Evolutionary conservation across 1,140 invertebrate genomes (phyloP).

Genomic region (Sesamia nonagrioides): DNA sequence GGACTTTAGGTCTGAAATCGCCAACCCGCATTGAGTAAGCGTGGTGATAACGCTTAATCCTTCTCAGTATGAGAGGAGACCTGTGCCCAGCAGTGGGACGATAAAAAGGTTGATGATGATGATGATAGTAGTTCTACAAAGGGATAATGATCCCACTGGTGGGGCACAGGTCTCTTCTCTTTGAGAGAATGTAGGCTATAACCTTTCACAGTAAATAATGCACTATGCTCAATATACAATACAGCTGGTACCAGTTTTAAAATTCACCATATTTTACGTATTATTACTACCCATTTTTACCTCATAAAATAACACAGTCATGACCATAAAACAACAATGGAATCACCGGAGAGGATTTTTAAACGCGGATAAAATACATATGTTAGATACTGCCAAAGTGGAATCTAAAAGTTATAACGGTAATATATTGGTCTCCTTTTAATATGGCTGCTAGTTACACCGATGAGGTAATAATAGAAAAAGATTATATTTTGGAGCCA

Average conservation of each 20-base stretch:
- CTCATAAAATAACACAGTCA: neutral
- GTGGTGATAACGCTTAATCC: no score
- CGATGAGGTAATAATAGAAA: slow-evolving; percentile 1
- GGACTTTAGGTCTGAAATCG: no score
- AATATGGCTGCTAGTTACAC: slow-evolving; percentile 42
- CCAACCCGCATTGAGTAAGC: no score
- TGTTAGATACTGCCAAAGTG: slow-evolving; percentile 42
- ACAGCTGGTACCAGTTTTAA: neutral
- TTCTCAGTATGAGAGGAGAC: no score
- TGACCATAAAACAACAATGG: slow-evolving; percentile 22
- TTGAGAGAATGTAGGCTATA: no score
- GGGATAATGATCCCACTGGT: no score
- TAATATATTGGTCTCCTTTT: slow-evolving; percentile 52
- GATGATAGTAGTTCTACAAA: no score
- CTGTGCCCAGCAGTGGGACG: no score
- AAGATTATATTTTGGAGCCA: neutral
- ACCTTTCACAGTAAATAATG: neutral
- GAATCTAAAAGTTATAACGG: slow-evolving; percentile 43
- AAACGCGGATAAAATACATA: slow-evolving; percentile 38
- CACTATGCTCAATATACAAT: neutral
- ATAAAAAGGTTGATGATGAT: no score
- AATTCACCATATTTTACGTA: neutral
- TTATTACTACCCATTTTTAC: neutral
- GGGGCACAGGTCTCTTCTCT: no score
- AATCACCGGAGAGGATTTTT: slow-evolving; percentile 28